A percentile compares a stretch with the other conserved stretches of the same genome.
Conservation (phyloP, 2,888 invertebrate species). For the Tetranychus truncatus region DNA sequence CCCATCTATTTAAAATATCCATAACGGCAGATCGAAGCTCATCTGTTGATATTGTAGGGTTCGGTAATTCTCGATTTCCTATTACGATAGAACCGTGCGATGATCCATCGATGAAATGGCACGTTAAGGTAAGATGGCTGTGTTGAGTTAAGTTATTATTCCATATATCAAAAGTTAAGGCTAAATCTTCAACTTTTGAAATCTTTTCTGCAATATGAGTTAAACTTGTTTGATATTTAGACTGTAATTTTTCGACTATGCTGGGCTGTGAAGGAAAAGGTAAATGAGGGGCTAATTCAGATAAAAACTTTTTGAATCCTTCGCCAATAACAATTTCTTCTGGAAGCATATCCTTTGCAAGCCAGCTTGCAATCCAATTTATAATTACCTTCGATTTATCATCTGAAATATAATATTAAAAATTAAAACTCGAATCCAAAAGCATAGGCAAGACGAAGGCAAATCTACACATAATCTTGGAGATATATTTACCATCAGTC, state of each 20-base stretch:
- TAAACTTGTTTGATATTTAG: neutral
- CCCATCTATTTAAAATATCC: neutral
- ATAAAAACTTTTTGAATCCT: neutral
- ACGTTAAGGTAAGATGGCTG: neutral
- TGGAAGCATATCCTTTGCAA: neutral
- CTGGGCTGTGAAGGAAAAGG: neutral
- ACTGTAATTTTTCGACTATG: neutral
- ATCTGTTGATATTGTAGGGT: neutral
- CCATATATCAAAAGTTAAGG: constrained; percentile 7
- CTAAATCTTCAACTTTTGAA: neutral
- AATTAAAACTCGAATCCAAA: too few species aligned
- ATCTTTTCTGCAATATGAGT: neutral
- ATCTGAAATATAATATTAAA: neutral
- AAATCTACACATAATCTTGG: too few species aligned
- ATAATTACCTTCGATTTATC: neutral
- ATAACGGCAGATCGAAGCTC: neutral
- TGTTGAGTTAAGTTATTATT: constrained; percentile 5
- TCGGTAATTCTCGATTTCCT: neutral
- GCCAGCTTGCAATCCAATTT: neutral
- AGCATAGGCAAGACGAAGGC: too few species aligned
- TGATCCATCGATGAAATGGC: neutral
- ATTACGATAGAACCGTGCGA: neutral
- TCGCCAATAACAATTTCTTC: neutral
- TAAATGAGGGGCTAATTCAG: neutral
- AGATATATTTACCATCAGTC: neutral